A percentile compares a stretch with the other conserved stretches of the same genome.
phyloP scores from a whole-genome alignment of 2,113 vertebrate genomes.

The Pampusana beccarii region DNA sequence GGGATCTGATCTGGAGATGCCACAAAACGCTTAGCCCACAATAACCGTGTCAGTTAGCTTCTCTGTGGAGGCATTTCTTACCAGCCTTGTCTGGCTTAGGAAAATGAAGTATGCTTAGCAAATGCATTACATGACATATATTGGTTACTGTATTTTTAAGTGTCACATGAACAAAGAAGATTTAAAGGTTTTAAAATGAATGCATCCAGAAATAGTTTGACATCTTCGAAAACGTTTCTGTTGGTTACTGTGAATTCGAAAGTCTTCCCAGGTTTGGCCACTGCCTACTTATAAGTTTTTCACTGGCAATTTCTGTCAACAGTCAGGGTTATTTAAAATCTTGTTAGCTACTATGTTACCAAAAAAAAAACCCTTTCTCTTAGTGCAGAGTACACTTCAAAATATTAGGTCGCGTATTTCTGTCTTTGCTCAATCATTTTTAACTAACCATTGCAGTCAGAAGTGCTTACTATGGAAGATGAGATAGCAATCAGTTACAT shows the following conservation, averaged over 20 bases:
- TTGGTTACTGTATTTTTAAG: not conserved
- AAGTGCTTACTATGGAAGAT: not conserved
- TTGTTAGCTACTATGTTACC: not conserved
- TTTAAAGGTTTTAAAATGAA: not conserved
- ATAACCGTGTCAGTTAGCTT: not conserved
- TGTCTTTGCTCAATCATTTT: not conserved
- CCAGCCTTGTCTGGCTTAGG: not conserved
- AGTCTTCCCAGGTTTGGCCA: not conserved
- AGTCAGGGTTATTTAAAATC: not conserved
- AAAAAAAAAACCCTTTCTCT: not conserved
- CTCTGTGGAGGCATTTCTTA: not conserved
- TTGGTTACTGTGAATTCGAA: not conserved
- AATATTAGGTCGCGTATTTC: not conserved
- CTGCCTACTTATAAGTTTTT: not conserved
- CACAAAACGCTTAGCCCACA: not conserved
- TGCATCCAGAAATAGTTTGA: not conserved
- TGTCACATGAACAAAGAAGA: not conserved
- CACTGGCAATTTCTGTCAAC: not conserved
- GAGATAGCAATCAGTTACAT: not conserved
- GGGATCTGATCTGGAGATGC: not conserved
- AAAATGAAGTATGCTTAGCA: not conserved
- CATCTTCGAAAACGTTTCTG: not conserved
- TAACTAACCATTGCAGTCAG: not conserved
- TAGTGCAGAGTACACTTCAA: not conserved
- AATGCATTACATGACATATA: not conserved